Percentiles rank a stretch among this genome's conserved stretches.
These are phyloP conservation scores for Mormyrops attenuatus DNA, from an alignment of 2,797 vertebrate species.

Conservation along the genomic window DNA sequence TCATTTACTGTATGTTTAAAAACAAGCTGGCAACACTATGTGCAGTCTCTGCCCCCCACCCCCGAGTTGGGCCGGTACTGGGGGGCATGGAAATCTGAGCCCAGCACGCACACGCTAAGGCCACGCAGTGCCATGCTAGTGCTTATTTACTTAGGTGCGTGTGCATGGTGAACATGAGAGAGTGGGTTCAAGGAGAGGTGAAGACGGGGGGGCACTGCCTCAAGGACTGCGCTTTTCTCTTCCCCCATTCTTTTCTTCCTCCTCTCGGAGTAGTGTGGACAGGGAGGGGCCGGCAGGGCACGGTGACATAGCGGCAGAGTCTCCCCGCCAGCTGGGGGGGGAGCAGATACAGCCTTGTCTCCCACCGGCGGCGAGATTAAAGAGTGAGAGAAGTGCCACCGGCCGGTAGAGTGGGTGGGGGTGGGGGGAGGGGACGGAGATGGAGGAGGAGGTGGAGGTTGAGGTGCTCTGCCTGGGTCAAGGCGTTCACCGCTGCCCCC, in stretches of 20 bases:
- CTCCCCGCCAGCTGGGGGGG: conserved; percentile 44
- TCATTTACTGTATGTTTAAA: neutral
- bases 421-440: neutral
- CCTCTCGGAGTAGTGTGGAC: neutral
- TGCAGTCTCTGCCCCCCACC: neutral
- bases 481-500: conserved; percentile 55
- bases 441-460: conserved; percentile 40
- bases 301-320: conserved; percentile 49
- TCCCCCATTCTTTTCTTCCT: neutral
- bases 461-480: conserved; percentile 64
- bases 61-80: neutral
- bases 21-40: neutral
- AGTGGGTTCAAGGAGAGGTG: conserved; percentile 55
- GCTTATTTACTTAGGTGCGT: conserved; percentile 54
- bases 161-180: conserved; percentile 41
- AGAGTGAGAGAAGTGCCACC: neutral
- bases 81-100: neutral
- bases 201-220: conserved; percentile 23
- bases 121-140: conserved; percentile 34
- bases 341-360: conserved; percentile 54
- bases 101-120: neutral
- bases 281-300: conserved; percentile 42
- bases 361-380: conserved; percentile 49
- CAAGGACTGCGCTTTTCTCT: conserved; percentile 7
- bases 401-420: neutral